Percentiles rank a stretch among this genome's conserved stretches.
Evolutionary conservation across 1,140 invertebrate genomes (phyloP).

Genomic region (Solenopsis invicta): DNA sequence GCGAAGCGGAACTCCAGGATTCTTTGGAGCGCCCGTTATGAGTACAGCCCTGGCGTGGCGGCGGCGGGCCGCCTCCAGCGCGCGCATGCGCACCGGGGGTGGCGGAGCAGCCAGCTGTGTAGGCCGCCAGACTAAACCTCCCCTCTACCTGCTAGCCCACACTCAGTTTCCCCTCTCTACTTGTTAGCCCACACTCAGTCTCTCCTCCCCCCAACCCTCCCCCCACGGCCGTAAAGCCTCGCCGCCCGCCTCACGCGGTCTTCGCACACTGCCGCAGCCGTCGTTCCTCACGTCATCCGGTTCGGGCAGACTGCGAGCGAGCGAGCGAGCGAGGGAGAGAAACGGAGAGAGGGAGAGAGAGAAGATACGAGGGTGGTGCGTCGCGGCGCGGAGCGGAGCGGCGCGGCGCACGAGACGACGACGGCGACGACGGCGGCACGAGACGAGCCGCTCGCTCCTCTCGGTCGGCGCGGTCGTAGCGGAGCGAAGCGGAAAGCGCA

Average conservation of each 20-base stretch:
- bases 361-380: conserved; percentile 58
- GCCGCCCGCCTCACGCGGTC: conserved; percentile 65
- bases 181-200: too few species aligned
- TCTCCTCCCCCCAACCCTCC: too few species aligned
- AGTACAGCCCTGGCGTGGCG: not conserved
- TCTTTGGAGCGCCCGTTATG: too few species aligned
- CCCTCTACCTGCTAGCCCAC: conserved; percentile 14
- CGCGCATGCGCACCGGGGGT: conserved; percentile 44
- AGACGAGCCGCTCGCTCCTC: conserved; percentile 49
- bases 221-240: too few species aligned
- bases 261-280: conserved; percentile 74
- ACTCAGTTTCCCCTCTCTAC: conserved; percentile 37
- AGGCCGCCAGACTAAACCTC: conserved; percentile 56
- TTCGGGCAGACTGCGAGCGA: conserved; percentile 14
- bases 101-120: conserved; percentile 63
- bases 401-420: conserved; percentile 60
- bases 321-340: conserved; percentile 60
- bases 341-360: conserved; percentile 66
- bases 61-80: conserved; percentile 20
- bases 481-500: conserved; percentile 53
- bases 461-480: conserved; percentile 37
- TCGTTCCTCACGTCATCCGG: conserved; percentile 83
- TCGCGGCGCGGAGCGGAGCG: conserved; percentile 73
- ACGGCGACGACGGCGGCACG: conserved; percentile 35
- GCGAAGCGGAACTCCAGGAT: not conserved